Conservation (phyloP, 2,797 vertebrate genomes). For the Halcyon chelicuti region DNA sequence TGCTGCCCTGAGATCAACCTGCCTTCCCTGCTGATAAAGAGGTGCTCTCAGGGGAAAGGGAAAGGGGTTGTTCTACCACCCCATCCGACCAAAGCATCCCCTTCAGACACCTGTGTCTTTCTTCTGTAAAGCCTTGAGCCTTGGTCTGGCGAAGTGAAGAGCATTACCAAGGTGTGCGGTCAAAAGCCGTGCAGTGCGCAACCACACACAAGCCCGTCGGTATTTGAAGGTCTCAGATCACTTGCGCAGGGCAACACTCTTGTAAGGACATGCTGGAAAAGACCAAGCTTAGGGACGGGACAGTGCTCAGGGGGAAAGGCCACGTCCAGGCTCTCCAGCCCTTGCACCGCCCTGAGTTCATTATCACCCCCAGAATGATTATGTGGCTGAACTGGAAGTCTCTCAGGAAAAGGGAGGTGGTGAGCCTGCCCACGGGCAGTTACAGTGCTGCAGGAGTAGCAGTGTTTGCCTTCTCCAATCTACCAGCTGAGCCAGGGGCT, state of each 20-base stretch:
- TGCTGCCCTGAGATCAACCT: not conserved
- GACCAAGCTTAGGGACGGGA: not conserved
- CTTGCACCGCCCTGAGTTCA: not conserved
- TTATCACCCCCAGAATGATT: not conserved
- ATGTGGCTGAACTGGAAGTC: not conserved
- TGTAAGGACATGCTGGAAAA: not conserved
- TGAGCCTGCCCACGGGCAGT: not conserved
- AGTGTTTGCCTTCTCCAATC: not conserved
- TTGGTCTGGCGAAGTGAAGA: not conserved
- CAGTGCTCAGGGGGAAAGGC: not conserved
- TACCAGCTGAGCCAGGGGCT: not conserved
- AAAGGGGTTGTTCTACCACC: not conserved
- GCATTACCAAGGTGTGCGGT: rapidly evolving
- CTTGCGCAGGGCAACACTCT: rapidly evolving
- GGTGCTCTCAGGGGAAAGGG: rapidly evolving
- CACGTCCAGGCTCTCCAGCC: not conserved
- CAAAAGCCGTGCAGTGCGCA: not conserved
- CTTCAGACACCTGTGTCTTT: not conserved
- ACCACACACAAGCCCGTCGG: not conserved
- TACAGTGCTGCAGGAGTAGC: too few species aligned
- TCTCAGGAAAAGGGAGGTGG: not conserved
- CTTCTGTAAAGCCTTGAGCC: not conserved
- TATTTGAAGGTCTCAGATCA: rapidly evolving
- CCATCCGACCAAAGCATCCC: not conserved
- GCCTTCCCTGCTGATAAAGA: not conserved